Percentiles rank a stretch among this genome's conserved stretches.
phyloP scores from a whole-genome alignment of 1,140 invertebrate genomes.

The Potamilus streckersoni region DNA sequence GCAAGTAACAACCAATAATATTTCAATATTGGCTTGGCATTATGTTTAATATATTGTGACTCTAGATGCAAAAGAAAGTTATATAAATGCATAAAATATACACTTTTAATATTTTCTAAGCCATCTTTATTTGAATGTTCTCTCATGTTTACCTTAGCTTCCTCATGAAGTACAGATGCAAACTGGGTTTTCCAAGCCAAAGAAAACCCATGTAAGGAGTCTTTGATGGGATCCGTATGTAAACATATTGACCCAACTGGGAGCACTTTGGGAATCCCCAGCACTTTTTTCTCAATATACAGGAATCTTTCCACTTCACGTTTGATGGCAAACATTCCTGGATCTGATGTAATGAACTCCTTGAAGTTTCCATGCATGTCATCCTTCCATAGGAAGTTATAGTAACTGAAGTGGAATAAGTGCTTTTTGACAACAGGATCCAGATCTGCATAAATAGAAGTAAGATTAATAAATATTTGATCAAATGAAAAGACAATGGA shows the following conservation, averaged over 20 bases:
- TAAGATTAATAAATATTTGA: background rate
- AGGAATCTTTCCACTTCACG: slow-evolving; percentile 56
- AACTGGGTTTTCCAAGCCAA: slow-evolving; percentile 67
- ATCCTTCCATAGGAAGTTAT: slow-evolving; percentile 69
- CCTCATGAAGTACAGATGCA: slow-evolving; percentile 65
- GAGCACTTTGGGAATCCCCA: slow-evolving; percentile 57
- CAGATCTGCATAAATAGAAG: slow-evolving; percentile 53
- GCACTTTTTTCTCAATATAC: slow-evolving; percentile 61
- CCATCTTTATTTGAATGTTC: too few species aligned
- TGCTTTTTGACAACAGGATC: slow-evolving; percentile 57
- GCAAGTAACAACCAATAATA: too few species aligned
- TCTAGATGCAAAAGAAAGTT: too few species aligned
- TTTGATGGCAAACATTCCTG: slow-evolving; percentile 60
- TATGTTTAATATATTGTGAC: too few species aligned
- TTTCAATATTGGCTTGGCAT: too few species aligned
- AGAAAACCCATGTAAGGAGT: slow-evolving; percentile 66
- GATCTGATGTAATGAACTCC: slow-evolving; percentile 64
- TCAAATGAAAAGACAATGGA: too few species aligned
- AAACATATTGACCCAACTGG: slow-evolving; percentile 63
- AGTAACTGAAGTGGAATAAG: slow-evolving; percentile 65
- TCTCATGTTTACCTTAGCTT: slow-evolving; percentile 57
- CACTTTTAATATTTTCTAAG: too few species aligned
- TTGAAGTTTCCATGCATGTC: slow-evolving; percentile 66
- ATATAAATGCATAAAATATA: too few species aligned
- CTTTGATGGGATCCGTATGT: slow-evolving; percentile 62